Base-by-base conservation (phyloP, 2,888 invertebrate species). In the Monoplex corrugatus region DNA sequence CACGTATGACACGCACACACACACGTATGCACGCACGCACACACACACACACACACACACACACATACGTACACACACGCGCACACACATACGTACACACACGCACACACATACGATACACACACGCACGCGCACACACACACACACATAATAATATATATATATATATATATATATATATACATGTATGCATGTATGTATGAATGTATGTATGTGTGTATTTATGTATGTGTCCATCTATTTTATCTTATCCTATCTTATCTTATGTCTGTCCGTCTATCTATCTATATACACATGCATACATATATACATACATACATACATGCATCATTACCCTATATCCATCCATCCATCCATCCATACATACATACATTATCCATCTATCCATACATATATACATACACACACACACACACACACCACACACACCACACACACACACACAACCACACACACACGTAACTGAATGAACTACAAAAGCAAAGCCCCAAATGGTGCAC, bases 61-160 rank as follows among this genome's bases (percentile, higher is more conserved):
- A 86, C 68, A 2, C 86, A 57, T 2, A 23, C 86, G 35, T 68
- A 35, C 86, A 82, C 82, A 43, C 82, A 82, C 82, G 43, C 82
- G 43, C 82, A 82, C 82, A 82, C 82, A 82, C 82, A 32, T 38
- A 57, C 10, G 1, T 32, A 43, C 28, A 43, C 80, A 80, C 28
- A 43, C 80, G 43, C 80, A 43, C 40, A n/a, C 43, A 80, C 80
- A 80, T 1, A 72, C 72, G n/a, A 2, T 57, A 57, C 57, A 10
- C 57, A 28, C 5, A 35, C 32, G 35, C 75, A 28, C 68, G 19
- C 63, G 23, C 13, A 63, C 63, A 63, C 35, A 8, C 23, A 72
- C 72, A 72, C 35, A n/a, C 5, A 68, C 23, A n/a, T 13, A 68
- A 23, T 13, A n/a, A 5, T 28, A n/a, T 68, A 5, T 68, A n/a